Percentiles rank a stretch among this genome's conserved stretches.
These are phyloP conservation scores for Drosophila malerkotliana DNA, from an alignment of 1,140 invertebrate genomes.

Conservation along the genomic window DNA sequence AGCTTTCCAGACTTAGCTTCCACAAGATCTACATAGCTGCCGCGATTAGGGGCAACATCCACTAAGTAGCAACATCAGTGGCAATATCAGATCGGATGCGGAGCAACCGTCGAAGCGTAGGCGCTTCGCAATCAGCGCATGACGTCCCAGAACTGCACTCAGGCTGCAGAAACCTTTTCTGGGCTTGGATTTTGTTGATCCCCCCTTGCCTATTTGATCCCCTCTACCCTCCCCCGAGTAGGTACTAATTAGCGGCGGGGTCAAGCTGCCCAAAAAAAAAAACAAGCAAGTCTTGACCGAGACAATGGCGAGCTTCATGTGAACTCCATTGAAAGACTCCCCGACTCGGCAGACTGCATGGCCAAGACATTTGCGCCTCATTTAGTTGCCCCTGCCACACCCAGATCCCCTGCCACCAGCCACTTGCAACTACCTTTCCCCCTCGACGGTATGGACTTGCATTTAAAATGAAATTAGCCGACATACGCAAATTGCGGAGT, in stretches of 20 bases:
- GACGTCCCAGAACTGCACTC: conserved; percentile 61
- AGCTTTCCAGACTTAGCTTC: neutral
- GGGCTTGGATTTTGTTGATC: neutral
- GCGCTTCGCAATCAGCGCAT: conserved; percentile 74
- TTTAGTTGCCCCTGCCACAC: conserved; percentile 9
- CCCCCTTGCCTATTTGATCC: too few species aligned
- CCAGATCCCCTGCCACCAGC: neutral
- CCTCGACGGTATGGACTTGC: conserved; percentile 36
- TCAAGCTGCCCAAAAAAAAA: conserved; percentile 27
- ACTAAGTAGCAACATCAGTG: conserved; percentile 10
- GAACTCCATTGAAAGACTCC: neutral
- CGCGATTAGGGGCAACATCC: conserved; percentile 9
- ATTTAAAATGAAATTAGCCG: conserved; percentile 75
- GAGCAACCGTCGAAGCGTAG: conserved; percentile 65
- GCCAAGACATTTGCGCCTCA: conserved; percentile 38
- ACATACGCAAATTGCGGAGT: conserved; percentile 70
- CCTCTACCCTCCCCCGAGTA: too few species aligned
- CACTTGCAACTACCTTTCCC: conserved; percentile 7
- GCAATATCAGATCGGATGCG: conserved; percentile 22
- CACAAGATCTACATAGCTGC: neutral
- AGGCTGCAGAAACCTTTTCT: conserved; percentile 23
- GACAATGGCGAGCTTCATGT: conserved; percentile 21
- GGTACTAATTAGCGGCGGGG: conserved; percentile 44
- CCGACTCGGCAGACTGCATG: conserved; percentile 1
- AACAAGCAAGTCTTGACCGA: neutral